Evolutionary conservation across 2,113 vertebrate species (phyloP).

Genomic region (Cynoglossus semilaevis): DNA sequence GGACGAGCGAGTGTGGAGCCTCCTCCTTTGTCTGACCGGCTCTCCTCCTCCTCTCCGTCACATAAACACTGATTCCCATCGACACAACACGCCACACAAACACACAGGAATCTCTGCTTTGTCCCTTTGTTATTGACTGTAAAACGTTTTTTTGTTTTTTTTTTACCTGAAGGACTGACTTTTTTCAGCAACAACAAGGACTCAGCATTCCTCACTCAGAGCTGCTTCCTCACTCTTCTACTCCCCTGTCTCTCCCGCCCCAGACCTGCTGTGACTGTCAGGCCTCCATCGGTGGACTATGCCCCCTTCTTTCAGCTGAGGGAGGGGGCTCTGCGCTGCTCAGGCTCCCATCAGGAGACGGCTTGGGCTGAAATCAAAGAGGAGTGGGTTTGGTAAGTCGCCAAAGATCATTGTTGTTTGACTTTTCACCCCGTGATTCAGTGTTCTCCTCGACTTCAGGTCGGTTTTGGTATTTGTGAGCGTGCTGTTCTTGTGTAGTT

Average conservation of each 20-base stretch:
- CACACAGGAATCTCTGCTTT: conserved; percentile 8
- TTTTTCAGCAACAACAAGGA: conserved; percentile 22
- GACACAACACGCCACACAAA: conserved; percentile 22
- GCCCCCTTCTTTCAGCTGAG: conserved; percentile 61
- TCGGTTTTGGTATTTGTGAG: background rate
- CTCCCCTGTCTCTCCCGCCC: background rate
- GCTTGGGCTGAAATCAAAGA: conserved; percentile 37
- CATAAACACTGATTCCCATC: conserved; percentile 40
- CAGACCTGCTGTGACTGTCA: conserved; percentile 10
- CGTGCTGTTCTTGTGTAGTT: background rate
- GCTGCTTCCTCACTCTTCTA: background rate
- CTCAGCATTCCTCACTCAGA: conserved; percentile 1
- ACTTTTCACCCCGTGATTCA: background rate
- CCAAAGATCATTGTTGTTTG: background rate
- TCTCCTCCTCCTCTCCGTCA: conserved; percentile 31
- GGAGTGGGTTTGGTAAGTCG: conserved; percentile 43
- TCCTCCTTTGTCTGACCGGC: conserved; percentile 23
- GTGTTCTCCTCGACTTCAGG: background rate
- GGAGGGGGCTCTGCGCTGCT: conserved; percentile 45
- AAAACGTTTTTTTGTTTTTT: background rate
- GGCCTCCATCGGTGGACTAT: conserved; percentile 62
- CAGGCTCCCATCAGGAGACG: conserved; percentile 47
- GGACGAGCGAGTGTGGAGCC: conserved; percentile 19
- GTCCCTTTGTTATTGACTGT: background rate
- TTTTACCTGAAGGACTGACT: conserved; percentile 11